These are phyloP conservation scores for Oncorhynchus clarkii DNA, from an alignment of 2,113 vertebrate genomes.

Conservation along the genomic window DNA sequence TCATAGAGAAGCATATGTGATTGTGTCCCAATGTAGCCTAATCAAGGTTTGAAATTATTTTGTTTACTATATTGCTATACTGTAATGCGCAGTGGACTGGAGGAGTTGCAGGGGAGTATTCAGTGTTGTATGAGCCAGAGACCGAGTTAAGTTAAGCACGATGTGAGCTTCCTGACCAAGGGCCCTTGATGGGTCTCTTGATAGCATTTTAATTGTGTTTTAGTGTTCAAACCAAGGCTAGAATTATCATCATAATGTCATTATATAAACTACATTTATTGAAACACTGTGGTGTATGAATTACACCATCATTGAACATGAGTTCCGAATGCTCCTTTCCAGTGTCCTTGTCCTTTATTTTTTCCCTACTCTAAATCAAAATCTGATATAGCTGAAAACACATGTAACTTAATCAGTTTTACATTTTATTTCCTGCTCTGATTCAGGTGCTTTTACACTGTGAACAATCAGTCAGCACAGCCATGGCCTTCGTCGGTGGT, in stretches of 20 bases:
- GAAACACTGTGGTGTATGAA: neutral
- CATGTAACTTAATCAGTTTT: neutral
- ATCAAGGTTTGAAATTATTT: too few relatives aligned
- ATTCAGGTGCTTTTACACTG: conserved; percentile 27
- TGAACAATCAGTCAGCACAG: conserved; percentile 14
- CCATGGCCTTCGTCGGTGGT: conserved; percentile 8
- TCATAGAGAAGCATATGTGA: too few relatives aligned
- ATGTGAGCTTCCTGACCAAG: neutral
- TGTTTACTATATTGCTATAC: neutral
- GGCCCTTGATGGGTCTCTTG: conserved; percentile 9
- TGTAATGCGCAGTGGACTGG: neutral
- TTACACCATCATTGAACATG: neutral
- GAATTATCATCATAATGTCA: neutral
- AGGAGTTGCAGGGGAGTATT: conserved; percentile 2
- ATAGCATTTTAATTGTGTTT: neutral
- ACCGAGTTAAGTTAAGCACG: conserved; percentile 7
- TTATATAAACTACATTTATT: neutral
- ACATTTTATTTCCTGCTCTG: conserved; percentile 33
- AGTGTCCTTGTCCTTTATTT: neutral
- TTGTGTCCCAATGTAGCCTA: too few relatives aligned
- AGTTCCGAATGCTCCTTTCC: too few relatives aligned
- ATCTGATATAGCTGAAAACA: neutral
- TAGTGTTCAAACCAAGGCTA: neutral
- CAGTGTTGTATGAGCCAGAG: conserved; percentile 7
- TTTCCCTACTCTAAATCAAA: neutral